Evolutionary conservation across 2,797 vertebrate species (phyloP), one percentile per base, ranked within the genome.

Genomic region (Peromyscus eremicus): DNA sequence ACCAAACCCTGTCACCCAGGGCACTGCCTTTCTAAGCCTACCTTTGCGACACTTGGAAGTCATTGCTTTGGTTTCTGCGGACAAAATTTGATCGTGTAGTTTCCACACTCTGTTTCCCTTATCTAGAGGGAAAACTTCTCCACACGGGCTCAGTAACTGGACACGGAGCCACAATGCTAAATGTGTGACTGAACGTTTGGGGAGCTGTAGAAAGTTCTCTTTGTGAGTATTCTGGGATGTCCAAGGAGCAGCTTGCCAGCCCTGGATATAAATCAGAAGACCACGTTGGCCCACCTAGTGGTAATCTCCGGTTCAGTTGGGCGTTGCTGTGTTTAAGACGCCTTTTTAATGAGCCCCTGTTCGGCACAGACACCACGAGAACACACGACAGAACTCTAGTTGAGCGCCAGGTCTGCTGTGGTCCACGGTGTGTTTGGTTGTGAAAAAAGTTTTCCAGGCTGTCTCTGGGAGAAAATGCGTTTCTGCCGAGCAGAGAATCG

Each of bases 401-500:
- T 89, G 88, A 82, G n/a, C 10, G 57, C 27, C 84, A 68, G 43
- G 55, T 94, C 76, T 87, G 6, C 34, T 81, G 43, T 75, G 89
- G 84, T 95, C 75, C 92, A 14, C 25, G 87, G 10, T 66, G 25
- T 71, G 16, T 94, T 92, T 86, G 27, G 40, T 93, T 75, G 96
- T 75, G 71, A 85, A 81, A 89, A 89, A 66, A 96, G 77, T 84
- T 94, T 88, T 68, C 71, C 40, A 89, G n/a, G 60, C 80, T 85
- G 32, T 88, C 88, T 96, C 19, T 16, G 25, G 84, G 57, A 96
- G 49, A 96, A 87, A 96, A 43, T 52, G 62, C 80, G 82, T 94
- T 93, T 91, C 71, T 76, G 75, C 34, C 96, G 64, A 95, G 55
- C 86, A 91, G 32, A 96, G 95, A 95, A 88, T 32, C 21, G 85